Percentiles rank a stretch among this genome's conserved stretches.
phyloP scores from a whole-genome alignment of 2,797 vertebrate genomes.

The Chanos chanos region DNA sequence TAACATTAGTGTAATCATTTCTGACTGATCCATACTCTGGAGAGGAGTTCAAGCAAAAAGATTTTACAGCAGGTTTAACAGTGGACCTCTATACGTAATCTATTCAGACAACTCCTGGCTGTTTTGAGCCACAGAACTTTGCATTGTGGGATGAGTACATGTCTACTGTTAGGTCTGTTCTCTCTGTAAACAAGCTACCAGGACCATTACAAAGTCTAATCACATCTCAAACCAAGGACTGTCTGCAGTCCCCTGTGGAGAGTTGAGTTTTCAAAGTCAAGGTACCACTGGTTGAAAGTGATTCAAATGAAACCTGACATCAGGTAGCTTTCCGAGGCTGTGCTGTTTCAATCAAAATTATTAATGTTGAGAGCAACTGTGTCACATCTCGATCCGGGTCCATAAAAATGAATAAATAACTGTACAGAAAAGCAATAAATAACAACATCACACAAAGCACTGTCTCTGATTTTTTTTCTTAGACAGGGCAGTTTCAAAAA shows the following conservation, averaged over 20 bases:
- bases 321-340: conserved; percentile 64
- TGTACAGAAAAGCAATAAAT: not conserved
- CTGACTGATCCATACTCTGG: too few relatives aligned
- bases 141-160: too few relatives aligned
- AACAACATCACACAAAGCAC: not conserved
- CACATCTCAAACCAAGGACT: conserved; percentile 60
- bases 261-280: conserved; percentile 74
- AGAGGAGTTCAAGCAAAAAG: too few relatives aligned
- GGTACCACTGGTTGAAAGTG: conserved; percentile 66
- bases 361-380: conserved; percentile 68
- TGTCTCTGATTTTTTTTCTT: not conserved
- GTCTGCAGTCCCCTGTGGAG: conserved; percentile 63
- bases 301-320: conserved; percentile 77
- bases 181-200: conserved; percentile 44
- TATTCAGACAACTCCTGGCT: too few relatives aligned
- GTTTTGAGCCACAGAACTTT: too few relatives aligned
- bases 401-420: not conserved
- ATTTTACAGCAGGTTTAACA: too few relatives aligned
- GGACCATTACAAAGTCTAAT: conserved; percentile 59
- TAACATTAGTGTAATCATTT: too few relatives aligned
- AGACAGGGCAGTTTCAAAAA: too few relatives aligned
- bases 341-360: conserved; percentile 72
- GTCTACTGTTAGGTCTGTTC: conserved; percentile 39
- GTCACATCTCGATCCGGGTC: conserved; percentile 61
- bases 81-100: too few relatives aligned